Percentiles rank a stretch among this genome's conserved stretches.
phyloP scores from a whole-genome alignment of 2,113 vertebrate species.

The Ginglymostoma cirratum region DNA sequence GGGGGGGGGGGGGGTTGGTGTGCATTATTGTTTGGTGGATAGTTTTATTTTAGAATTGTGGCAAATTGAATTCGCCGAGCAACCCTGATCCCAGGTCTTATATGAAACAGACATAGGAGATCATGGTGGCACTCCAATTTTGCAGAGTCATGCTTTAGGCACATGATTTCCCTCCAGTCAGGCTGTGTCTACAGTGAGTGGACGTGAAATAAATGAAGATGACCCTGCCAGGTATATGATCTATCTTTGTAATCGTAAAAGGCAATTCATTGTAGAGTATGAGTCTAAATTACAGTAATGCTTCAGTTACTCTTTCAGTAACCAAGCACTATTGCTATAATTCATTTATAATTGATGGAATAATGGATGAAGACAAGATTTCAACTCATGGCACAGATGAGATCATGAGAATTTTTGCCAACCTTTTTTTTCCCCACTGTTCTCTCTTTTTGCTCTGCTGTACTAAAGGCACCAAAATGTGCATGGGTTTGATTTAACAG shows the following conservation, averaged over 20 bases:
- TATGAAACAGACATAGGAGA: background rate
- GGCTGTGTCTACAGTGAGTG: background rate
- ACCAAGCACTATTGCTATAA: background rate
- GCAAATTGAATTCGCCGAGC: background rate
- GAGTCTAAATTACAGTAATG: conserved; percentile 27
- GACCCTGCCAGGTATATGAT: background rate
- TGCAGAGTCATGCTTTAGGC: background rate
- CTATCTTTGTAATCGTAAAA: conserved; percentile 14
- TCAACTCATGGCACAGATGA: background rate
- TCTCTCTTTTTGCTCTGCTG: background rate
- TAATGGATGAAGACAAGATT: conserved; percentile 16
- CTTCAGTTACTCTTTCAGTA: conserved; percentile 9
- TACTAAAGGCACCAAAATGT: background rate
- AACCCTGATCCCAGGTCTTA: background rate
- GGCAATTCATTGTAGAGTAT: background rate
- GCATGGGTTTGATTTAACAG: background rate
- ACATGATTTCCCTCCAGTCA: background rate
- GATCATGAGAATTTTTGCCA: conserved; percentile 16
- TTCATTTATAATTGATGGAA: conserved; percentile 30
- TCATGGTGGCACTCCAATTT: background rate
- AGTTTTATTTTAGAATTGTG: background rate
- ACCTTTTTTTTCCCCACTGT: background rate
- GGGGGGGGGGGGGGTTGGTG: no score
- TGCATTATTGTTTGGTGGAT: background rate
- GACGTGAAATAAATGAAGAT: background rate